Conservation (phyloP, 2,113 vertebrate species). For the Aramus guarauna region DNA sequence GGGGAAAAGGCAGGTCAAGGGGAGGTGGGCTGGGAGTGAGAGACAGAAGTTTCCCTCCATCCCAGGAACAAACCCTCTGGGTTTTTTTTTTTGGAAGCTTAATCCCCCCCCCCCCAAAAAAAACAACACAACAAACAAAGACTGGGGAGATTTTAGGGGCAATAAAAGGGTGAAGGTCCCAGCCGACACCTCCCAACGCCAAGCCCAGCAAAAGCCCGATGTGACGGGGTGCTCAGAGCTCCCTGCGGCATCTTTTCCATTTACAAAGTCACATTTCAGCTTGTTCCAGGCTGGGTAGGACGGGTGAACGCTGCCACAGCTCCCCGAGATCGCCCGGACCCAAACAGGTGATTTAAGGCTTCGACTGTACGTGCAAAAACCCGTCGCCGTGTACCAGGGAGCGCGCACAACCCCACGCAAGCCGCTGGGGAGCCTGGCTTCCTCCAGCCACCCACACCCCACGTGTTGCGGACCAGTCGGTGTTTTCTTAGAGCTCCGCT, state of each 20-base stretch:
- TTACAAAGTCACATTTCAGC: background rate
- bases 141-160: no score
- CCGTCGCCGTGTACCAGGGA: rapidly evolving
- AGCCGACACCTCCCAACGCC: rapidly evolving
- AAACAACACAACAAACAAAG: no score
- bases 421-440: background rate
- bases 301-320: background rate
- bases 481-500: background rate
- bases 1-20: slow-evolving; percentile 41
- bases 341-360: background rate
- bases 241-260: background rate
- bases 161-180: no score
- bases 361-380: background rate
- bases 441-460: background rate
- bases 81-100: no score
- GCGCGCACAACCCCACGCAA: rapidly evolving
- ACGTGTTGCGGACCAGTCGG: rapidly evolving
- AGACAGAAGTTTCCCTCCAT: background rate
- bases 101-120: no score
- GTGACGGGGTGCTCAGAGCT: rapidly evolving
- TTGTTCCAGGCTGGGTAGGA: background rate
- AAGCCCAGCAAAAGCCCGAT: rapidly evolving
- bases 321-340: rapidly evolving
- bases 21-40: background rate
- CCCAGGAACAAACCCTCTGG: background rate